A percentile compares a stretch with the other conserved stretches of the same genome.
Conservation (phyloP, 2,888 invertebrate genomes). For the Orgyia antiqua region DNA sequence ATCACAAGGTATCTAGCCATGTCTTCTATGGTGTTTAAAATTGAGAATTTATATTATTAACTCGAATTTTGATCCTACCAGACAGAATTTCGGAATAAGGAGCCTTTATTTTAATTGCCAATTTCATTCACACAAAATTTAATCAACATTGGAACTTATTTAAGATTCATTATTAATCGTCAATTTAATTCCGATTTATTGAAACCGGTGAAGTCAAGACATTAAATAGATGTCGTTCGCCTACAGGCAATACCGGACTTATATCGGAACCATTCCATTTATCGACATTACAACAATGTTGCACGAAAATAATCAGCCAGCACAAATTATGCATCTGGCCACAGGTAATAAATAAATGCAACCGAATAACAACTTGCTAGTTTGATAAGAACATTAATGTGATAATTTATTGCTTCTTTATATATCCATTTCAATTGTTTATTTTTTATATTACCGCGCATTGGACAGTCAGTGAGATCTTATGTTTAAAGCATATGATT, state of each 20-base stretch:
- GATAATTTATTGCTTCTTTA: conserved; percentile 5
- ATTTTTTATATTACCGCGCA: no score
- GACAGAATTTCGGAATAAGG: no score
- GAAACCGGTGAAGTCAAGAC: neutral
- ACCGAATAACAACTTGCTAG: conserved; percentile 5
- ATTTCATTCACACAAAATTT: no score
- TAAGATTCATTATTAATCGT: no score
- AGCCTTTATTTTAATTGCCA: no score
- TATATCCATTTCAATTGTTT: conserved; percentile 1
- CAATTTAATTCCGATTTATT: conserved; percentile 2
- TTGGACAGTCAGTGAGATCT: no score
- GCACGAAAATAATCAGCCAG: conserved; percentile 3
- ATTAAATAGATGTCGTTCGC: neutral
- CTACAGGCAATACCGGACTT: conserved; percentile 1
- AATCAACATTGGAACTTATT: no score
- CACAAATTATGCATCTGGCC: conserved; percentile 6
- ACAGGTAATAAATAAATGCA: conserved; percentile 2
- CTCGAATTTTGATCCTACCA: no score
- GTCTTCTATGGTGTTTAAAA: no score
- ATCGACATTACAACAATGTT: conserved; percentile 6
- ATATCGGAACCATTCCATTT: conserved; percentile 4
- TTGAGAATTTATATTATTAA: no score
- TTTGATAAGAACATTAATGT: conserved; percentile 7
- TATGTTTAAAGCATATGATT: no score
- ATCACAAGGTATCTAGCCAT: no score